Percentiles rank a stretch among this genome's conserved stretches.
Evolutionary conservation across 2,888 invertebrate genomes (phyloP).

Genomic region (Zaprionus lineosus): DNA sequence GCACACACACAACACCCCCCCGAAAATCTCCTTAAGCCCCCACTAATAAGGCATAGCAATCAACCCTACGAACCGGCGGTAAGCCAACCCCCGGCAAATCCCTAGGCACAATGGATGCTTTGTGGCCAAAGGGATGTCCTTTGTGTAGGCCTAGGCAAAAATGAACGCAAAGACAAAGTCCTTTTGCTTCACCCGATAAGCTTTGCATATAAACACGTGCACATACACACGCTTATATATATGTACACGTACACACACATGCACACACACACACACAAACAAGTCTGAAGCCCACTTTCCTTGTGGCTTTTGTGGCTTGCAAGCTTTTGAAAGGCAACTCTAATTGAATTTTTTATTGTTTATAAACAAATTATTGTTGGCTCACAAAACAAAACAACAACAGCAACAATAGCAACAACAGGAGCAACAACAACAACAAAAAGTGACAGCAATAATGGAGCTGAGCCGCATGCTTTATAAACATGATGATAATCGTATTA

Average conservation of each 20-base stretch:
- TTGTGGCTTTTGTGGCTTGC: slow-evolving; percentile 56
- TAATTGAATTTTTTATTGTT: slow-evolving; percentile 73
- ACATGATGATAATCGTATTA: too few relatives aligned
- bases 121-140: slow-evolving; percentile 27
- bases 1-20: too few relatives aligned
- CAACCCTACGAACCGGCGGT: too few relatives aligned
- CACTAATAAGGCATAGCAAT: too few relatives aligned
- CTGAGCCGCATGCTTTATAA: too few relatives aligned
- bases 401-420: too few relatives aligned
- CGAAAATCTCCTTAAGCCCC: too few relatives aligned
- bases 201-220: too few relatives aligned
- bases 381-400: slow-evolving; percentile 53
- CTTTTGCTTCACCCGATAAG: too few relatives aligned
- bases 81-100: neutral
- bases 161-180: too few relatives aligned
- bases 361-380: slow-evolving; percentile 69
- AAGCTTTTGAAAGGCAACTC: slow-evolving; percentile 46
- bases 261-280: neutral
- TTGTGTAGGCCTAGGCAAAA: slow-evolving; percentile 35
- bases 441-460: neutral
- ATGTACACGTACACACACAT: slow-evolving; percentile 7
- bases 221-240: neutral
- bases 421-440: too few relatives aligned
- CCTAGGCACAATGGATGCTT: slow-evolving; percentile 26
- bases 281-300: slow-evolving; percentile 48